Base-by-base conservation (phyloP, 2,888 invertebrate genomes). In the Stegophylla sp. region DNA sequence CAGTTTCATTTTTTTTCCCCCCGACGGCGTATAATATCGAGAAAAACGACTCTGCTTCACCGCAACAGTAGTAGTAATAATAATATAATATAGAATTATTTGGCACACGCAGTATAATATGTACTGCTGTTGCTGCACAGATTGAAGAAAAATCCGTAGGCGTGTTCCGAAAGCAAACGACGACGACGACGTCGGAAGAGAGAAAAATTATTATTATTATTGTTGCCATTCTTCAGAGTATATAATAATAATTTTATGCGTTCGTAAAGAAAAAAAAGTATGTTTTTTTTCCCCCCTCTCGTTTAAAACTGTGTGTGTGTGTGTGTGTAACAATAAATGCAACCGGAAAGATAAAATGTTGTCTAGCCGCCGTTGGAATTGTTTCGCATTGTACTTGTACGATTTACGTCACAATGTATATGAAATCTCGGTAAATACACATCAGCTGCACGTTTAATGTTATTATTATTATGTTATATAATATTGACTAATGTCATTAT, bases 321-420 rank as follows among this genome's bases (percentile, higher is more conserved):
- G 3, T 15, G 15, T 26, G 4, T 3, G 15, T 51, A 51, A 17
- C 17, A 34, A 34, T 34, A 34, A 34, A 34, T 34, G 59, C 26
- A 15, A 59, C 59, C 59, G 28, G 59, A 61, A 61, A 61, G 28
- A 15, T 28, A 17, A 34, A 61, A 17, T 17, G 17, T 51, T 17
- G 48, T 48, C 48, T 13, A 10, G 48, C 15, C 15, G 15, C 7
- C 28, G 28, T 61, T 61, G 26, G 15, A 45, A 45, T 45, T 45
- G 66, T 43, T 67, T 67, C 43, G 17, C 45, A 67, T 61, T 26
- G 45, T 69, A n/a, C 51, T 61, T 26, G 45, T 69, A n/a, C 51
- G 28, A 69, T 69, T 69, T 69, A 69, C 67, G 67, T 69, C 67
- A 69, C n/a, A 23, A 17, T 23, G 28, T 69, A n/a, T n/a, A n/a